Percentiles rank a stretch among this genome's conserved stretches.
Evolutionary conservation across 2,888 invertebrate genomes (phyloP).

Genomic region (Orthonevra nobilis): DNA sequence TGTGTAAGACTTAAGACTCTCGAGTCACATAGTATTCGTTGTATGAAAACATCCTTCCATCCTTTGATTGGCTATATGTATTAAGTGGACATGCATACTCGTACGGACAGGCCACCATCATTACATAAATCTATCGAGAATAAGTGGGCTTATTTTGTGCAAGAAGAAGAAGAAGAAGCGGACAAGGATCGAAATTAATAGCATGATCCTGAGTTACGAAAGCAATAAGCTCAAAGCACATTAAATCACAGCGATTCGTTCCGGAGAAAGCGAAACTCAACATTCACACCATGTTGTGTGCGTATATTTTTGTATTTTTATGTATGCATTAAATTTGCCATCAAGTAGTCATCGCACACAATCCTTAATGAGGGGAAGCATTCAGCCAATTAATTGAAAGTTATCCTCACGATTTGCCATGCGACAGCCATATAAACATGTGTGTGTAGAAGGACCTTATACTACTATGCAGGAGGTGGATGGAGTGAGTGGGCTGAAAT

Average conservation of each 20-base stretch:
- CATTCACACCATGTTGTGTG: too few species aligned
- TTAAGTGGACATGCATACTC: too few species aligned
- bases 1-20: too few species aligned
- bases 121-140: too few species aligned
- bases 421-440: conserved; percentile 16
- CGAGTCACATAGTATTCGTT: too few species aligned
- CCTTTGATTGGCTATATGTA: too few species aligned
- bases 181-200: conserved; percentile 22
- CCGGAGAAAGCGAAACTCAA: not conserved
- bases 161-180: too few species aligned
- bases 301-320: too few species aligned
- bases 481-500: not conserved
- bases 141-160: too few species aligned
- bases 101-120: too few species aligned
- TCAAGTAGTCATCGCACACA: conserved; percentile 38
- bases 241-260: conserved; percentile 36
- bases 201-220: conserved; percentile 20
- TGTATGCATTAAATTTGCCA: conserved; percentile 32
- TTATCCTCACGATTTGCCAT: conserved; percentile 29
- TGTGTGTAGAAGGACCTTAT: not conserved
- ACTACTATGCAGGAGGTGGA: not conserved
- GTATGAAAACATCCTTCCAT: too few species aligned
- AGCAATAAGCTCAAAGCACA: conserved; percentile 38
- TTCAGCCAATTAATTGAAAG: conserved; percentile 44
- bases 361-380: conserved; percentile 29